These are phyloP conservation scores for Eupelmus urozonus DNA, from an alignment of 2,888 invertebrate genomes.

Conservation along the genomic window DNA sequence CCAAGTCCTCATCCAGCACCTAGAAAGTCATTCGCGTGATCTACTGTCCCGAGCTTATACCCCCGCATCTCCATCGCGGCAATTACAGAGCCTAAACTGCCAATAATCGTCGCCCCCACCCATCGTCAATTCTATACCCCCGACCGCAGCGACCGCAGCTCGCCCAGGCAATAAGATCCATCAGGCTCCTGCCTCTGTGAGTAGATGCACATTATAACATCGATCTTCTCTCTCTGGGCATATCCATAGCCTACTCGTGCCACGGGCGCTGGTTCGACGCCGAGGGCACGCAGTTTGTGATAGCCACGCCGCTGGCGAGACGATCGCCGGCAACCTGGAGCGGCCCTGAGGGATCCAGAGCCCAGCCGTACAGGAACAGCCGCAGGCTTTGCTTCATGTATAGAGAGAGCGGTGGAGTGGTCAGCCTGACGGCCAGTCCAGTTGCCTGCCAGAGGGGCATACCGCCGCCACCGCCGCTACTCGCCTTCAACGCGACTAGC, in stretches of 20 bases:
- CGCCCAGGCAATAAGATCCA: constrained; percentile 43
- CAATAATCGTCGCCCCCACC: constrained; percentile 11
- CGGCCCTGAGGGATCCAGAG: constrained; percentile 76
- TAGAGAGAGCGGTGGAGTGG: constrained; percentile 80
- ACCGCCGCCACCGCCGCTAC: constrained; percentile 75
- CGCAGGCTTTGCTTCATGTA: constrained; percentile 88
- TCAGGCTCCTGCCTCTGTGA: too few relatives aligned
- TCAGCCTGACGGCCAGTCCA: constrained; percentile 75
- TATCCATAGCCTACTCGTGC: constrained; percentile 90
- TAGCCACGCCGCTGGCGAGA: constrained; percentile 86
- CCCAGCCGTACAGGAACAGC: constrained; percentile 75
- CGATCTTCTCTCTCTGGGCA: neutral
- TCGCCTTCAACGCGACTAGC: constrained; percentile 85
- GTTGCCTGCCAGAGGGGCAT: constrained; percentile 75
- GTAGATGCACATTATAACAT: neutral
- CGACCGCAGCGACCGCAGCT: neutral
- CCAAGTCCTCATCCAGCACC: neutral
- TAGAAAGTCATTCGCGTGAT: constrained; percentile 21
- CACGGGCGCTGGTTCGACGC: constrained; percentile 89
- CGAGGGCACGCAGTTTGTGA: constrained; percentile 91
- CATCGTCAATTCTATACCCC: too few relatives aligned
- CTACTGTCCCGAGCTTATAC: constrained; percentile 1
- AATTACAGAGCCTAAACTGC: constrained; percentile 16
- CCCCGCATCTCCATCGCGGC: neutral
- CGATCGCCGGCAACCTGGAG: constrained; percentile 56